Base-by-base conservation (phyloP, 2,113 vertebrate species). In the Coreoperca whiteheadi region DNA sequence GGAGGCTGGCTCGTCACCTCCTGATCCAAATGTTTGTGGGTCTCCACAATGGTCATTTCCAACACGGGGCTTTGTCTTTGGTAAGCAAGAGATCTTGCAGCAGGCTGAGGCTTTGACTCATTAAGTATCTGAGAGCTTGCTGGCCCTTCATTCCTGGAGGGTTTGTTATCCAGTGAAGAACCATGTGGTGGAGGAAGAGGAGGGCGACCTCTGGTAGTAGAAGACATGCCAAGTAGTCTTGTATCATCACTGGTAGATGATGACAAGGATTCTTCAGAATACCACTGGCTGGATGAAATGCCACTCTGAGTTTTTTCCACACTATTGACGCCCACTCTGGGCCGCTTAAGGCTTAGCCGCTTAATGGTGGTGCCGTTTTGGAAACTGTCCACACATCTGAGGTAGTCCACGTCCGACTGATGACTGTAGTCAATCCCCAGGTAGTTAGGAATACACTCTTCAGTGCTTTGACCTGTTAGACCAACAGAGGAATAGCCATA, bases 311-410 rank as follows among this genome's bases (percentile, higher is more conserved):
- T 92, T 86, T 91, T 88, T 73, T 94, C 94, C 0, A 16, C 86
- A 77, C 93, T 87, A 66, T 87, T 92, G n/a, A 68, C 8, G 85
- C 94, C 68, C 14, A 82, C 89, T 93, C 96, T 96, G 86, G 94
- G 93, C 90, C 96, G 97, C 85, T 90, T 95, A 70, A 99, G 96
- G 87, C 96, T 97, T 66, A 99, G 74, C 61, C 96, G 97, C 92
- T 95, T 99, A 93, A 99, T 97, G 78, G 96, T 98, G 91, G 95
- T 95, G 74, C 95, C 90, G 87, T 96, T 95, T 76, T 97, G 96
- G 86, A 97, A 96, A 91, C 94, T 95, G 83, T 96, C 96, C 89
- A 97, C 95, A 20, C 96, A 96, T 75, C 97, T 96, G 74, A 97
- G 91, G 88, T 97, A 96, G 88, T 97, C 96, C 87, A 96, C 85